Evolutionary conservation across 2,797 vertebrate species (phyloP).

Genomic region (Neosalanx taihuensis): DNA sequence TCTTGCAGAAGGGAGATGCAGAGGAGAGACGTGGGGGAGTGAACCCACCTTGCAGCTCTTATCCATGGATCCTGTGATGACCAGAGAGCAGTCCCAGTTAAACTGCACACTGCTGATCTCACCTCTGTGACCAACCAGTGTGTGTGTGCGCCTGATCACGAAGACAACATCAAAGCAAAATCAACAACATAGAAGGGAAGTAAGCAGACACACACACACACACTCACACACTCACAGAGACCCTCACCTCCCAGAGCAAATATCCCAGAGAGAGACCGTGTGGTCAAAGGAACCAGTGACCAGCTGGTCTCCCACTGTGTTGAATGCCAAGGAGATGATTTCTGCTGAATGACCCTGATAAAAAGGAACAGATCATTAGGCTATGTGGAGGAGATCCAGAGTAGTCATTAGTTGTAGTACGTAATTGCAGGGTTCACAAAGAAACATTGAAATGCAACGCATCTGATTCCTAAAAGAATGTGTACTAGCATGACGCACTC

Average conservation of each 20-base stretch:
- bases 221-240: slow-evolving; percentile 1
- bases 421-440: background rate
- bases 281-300: slow-evolving; percentile 94
- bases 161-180: slow-evolving; percentile 12
- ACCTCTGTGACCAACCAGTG: slow-evolving; percentile 81
- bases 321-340: slow-evolving; percentile 87
- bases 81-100: slow-evolving; percentile 91
- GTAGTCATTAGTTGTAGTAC: background rate
- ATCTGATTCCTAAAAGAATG: slow-evolving; percentile 2
- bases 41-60: slow-evolving; percentile 87
- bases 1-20: slow-evolving; percentile 1
- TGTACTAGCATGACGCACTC: slow-evolving; percentile 21
- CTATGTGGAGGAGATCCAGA: slow-evolving; percentile 10
- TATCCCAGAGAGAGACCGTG: slow-evolving; percentile 86
- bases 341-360: slow-evolving; percentile 89
- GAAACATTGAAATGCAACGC: background rate
- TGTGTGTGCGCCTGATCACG: slow-evolving; percentile 76
- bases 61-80: slow-evolving; percentile 89
- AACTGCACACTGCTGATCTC: slow-evolving; percentile 92
- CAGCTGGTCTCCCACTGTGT: slow-evolving; percentile 83
- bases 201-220: background rate
- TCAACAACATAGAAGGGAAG: background rate
- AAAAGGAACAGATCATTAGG: slow-evolving; percentile 6
- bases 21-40: background rate
- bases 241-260: slow-evolving; percentile 83